Conservation (phyloP, 2,113 vertebrate species). For the Tapirus terrestris region DNA sequence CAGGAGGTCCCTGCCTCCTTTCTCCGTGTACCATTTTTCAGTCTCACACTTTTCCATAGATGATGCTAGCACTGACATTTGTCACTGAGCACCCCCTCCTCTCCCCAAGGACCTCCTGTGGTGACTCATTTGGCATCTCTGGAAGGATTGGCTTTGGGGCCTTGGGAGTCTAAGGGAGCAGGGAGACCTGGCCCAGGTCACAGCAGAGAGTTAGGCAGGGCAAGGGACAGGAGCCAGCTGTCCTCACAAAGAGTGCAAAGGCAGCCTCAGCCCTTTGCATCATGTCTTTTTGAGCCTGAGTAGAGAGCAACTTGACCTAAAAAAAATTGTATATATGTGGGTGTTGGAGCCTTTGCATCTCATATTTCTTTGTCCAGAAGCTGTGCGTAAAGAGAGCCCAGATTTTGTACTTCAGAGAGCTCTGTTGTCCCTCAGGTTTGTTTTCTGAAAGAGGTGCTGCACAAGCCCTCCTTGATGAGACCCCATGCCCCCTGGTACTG, state of each 20-base stretch:
- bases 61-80: not conserved
- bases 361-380: not conserved
- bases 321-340: slow-evolving; percentile 23
- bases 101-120: not conserved
- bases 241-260: not conserved
- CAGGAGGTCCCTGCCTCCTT: accelerated
- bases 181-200: not conserved
- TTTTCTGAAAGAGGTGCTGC: not conserved
- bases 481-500: not conserved
- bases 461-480: not conserved
- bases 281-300: not conserved
- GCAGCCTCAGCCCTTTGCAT: not conserved
- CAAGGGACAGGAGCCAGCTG: not conserved
- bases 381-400: not conserved
- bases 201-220: not conserved
- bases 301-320: slow-evolving; percentile 46
- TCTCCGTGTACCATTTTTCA: not conserved
- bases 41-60: not conserved
- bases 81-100: not conserved
- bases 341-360: not conserved
- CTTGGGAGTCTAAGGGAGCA: not conserved
- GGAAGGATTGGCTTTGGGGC: not conserved
- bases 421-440: not conserved
- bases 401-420: not conserved
- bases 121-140: slow-evolving; percentile 24